Base-by-base conservation (phyloP, 2,888 invertebrate genomes). In the Suillia variegata region DNA sequence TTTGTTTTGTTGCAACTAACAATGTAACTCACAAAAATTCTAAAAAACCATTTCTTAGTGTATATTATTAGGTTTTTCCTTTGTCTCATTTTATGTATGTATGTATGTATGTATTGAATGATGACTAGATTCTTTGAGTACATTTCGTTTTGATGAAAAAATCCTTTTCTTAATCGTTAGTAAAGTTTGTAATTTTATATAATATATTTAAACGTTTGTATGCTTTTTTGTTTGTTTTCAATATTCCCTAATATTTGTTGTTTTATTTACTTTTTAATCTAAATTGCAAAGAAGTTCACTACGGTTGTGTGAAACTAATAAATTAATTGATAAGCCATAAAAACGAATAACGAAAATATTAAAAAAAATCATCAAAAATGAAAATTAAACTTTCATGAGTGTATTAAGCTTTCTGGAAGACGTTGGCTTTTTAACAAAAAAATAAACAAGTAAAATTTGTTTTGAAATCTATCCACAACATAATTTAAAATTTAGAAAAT, bases 231-330 rank as follows among this genome's bases (percentile, higher is more conserved):
- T 38, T 13, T 57, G 17, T 52, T 38, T 56, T 38, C 17, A 56
- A 60, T 60, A 55, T 60, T 60, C 56, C 60, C 60, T 56, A 56
- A 58, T 47, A 53, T 45, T 51, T 26, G n/a, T 51, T 18, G 4
- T 38, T 38, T 26, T 51, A 22, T 45, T 56, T 56, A 22, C 10
- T 13, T 10, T 52, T 52, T 52, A n/a, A n/a, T n/a, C n/a, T n/a
- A n/a, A n/a, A n/a, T n/a, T n/a, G n/a, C n/a, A n/a, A n/a, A n/a
- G n/a, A n/a, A n/a, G n/a, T n/a, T n/a, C n/a, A n/a, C n/a, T n/a
- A n/a, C n/a, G n/a, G n/a, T n/a, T n/a, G n/a, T n/a, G n/a, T n/a
- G n/a, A n/a, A n/a, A n/a, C n/a, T n/a, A n/a, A n/a, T n/a, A n/a
- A n/a, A n/a, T n/a, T n/a, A n/a, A n/a, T n/a, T n/a, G n/a, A n/a